Base-by-base conservation (phyloP, 1,140 invertebrate species). In the Hirudo medicinalis region DNA sequence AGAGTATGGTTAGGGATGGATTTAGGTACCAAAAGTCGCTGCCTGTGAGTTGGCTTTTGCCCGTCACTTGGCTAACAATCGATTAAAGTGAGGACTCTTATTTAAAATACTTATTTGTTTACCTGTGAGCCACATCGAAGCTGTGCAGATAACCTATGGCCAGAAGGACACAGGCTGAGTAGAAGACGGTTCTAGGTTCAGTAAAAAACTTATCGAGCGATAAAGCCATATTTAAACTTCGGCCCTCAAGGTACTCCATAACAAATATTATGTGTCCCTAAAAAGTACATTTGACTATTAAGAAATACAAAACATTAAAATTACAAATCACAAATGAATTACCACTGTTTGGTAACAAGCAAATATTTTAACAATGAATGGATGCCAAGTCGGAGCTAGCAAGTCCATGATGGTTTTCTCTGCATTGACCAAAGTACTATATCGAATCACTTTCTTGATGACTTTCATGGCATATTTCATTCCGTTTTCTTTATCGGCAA, bases 81-180 rank as follows among this genome's bases (percentile, higher is more conserved):
- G n/a, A n/a, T n/a, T n/a, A n/a, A n/a, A n/a, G 36, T 22, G 22
- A 32, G 49, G 36, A 72, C 54, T 74, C 73, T 74, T 79, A 86
- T 49, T 49, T 17, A 17, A 49, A 49, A 17, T 49, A 11, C 15
- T 49, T 49, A 2, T 49, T 49, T 49, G 43, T 49, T 49, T 49
- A 49, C 81, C 87, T 85, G 80, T 97, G 94, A 72, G 97, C 92
- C 84, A 96, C 97, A 70, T 93, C 93, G 90, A 97, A 93, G 36
- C 87, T 87, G 83, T 97, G 94, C 78, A 97, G 95, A 8, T 92
- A 91, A 85, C 96, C 91, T 75, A 97, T 83, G 3, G 94, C 94
- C 67, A 97, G 84, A 29, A 97, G 92, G 75, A 97, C 90, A 85
- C 97, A 94, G 80, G 94, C 94, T 72, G 91, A 94, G 80, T 97